Evolutionary conservation across 2,113 vertebrate genomes (phyloP), one percentile per base, ranked within the genome.

Genomic region (Clarias batrachus): DNA sequence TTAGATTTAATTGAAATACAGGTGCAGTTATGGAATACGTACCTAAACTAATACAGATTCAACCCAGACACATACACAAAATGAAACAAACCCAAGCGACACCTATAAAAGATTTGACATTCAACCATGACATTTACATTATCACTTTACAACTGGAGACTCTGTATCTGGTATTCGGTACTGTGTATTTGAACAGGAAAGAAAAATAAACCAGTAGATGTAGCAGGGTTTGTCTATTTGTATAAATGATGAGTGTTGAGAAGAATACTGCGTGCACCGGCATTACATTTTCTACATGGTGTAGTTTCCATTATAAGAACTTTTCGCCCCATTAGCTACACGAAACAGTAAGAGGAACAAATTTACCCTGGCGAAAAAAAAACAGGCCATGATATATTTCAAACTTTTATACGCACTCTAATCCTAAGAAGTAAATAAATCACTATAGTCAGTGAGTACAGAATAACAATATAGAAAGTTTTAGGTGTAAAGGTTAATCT

Each of bases 221-320:
- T 27, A 19, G 19, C 23, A 19, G 81, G 81, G 81, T 82, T 27
- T 66, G 21, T 12, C 81, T 54, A 19, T 66, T 27, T n/a, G 62
- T 52, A 82, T 66, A 54, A 82, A 82, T 82, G 63, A 82, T 66
- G 63, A 66, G 81, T 54, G 37, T 66, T 82, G 23, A 66, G 60
- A 19, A 25, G 63, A 66, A 66, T 25, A 27, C 25, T 17, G 6
- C 17, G 16, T 19, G 63, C 66, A 62, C 6, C 16, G 16, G 19
- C 81, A 12, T 82, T 82, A 66, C 62, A 82, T 66, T 82, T 65
- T 82, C 81, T 82, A 82, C 81, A 66, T 52, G 62, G 80, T 66
- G 80, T 65, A 65, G 25, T 66, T 82, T 82, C 54, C 81, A 82
- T 82, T 82, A 82, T 66, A 66, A 66, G 81, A 82, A 25, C 23